phyloP scores from a whole-genome alignment of 2,888 invertebrate genomes.

The Heliconius aoede region DNA sequence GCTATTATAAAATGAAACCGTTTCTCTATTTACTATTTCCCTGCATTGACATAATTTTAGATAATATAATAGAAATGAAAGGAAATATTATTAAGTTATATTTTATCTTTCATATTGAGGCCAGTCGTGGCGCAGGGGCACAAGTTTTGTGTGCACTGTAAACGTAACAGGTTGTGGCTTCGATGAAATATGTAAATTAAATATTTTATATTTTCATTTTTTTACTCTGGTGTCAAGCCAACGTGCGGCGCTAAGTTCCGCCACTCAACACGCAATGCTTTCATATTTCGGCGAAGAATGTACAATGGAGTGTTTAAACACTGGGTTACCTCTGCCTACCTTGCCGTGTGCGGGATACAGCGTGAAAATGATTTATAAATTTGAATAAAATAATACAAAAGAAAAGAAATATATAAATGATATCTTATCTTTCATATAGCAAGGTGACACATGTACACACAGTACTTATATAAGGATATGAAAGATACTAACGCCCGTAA shows the following conservation, averaged over 20 bases:
- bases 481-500: conserved; percentile 36
- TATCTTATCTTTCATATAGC: conserved; percentile 12
- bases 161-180: no score
- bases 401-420: background rate
- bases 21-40: background rate
- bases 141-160: no score
- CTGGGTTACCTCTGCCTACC: no score
- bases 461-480: conserved; percentile 35
- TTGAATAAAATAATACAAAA: background rate
- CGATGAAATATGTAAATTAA: no score
- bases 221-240: no score
- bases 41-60: background rate
- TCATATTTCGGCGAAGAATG: no score
- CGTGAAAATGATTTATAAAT: background rate
- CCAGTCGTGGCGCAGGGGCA: no score
- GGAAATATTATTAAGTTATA: background rate
- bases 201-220: no score
- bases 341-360: no score
- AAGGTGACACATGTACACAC: conserved; percentile 14
- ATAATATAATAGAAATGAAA: background rate
- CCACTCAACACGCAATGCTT: no score
- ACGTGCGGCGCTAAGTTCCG: no score
- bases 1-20: conserved; percentile 4
- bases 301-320: no score
- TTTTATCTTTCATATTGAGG: conserved; percentile 4